Conservation (phyloP, 1,140 invertebrate species). For the Acromyrmex heyeri region DNA sequence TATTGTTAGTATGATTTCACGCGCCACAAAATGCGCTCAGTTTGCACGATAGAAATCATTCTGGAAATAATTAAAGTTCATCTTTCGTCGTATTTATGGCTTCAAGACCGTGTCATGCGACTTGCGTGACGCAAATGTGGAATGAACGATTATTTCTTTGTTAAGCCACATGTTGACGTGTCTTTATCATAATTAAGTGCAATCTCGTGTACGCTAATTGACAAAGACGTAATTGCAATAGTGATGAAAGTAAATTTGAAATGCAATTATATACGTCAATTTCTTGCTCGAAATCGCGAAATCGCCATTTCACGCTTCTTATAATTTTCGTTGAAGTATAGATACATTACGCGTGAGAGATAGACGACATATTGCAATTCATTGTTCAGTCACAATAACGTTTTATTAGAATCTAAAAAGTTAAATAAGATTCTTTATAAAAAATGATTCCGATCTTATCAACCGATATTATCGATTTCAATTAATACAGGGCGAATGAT, state of each 20-base stretch:
- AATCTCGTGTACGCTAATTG: constrained; percentile 70
- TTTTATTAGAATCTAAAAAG: background rate
- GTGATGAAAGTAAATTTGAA: constrained; percentile 73
- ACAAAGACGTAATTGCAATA: constrained; percentile 66
- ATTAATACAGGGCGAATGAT: constrained; percentile 18
- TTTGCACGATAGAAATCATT: background rate
- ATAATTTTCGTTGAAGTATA: background rate
- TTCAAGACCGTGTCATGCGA: constrained; percentile 27
- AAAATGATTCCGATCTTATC: background rate
- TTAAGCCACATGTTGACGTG: constrained; percentile 63
- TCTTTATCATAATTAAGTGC: constrained; percentile 76
- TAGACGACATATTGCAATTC: background rate
- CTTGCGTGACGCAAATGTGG: constrained; percentile 53
- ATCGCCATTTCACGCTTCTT: background rate
- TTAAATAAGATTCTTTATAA: background rate
- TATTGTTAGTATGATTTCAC: background rate
- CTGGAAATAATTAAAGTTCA: constrained; percentile 43
- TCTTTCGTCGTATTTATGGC: constrained; percentile 4
- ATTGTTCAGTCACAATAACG: background rate
- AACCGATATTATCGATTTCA: constrained; percentile 8
- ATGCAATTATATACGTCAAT: constrained; percentile 55
- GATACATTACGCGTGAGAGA: background rate
- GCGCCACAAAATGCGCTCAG: background rate
- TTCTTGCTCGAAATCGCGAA: constrained; percentile 1
- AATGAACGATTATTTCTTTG: constrained; percentile 69